A percentile compares a stretch with the other conserved stretches of the same genome.
Evolutionary conservation across 1,140 invertebrate species (phyloP).

Genomic region (Lineus longissimus): DNA sequence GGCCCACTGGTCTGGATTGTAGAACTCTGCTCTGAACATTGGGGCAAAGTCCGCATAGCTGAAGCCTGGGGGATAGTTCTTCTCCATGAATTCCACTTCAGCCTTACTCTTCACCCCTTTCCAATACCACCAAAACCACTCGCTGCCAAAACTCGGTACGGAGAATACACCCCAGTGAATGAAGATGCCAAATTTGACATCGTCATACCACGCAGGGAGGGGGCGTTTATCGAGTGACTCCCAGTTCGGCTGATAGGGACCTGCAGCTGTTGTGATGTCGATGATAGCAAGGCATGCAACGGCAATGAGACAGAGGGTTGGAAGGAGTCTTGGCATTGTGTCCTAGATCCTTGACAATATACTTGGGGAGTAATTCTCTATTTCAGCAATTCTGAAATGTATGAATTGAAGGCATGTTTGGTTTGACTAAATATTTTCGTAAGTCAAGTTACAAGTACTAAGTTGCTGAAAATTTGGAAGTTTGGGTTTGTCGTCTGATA

Average conservation of each 20-base stretch:
- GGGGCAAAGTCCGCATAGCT: conserved; percentile 39
- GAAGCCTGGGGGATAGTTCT: conserved; percentile 38
- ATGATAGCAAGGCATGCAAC: background rate
- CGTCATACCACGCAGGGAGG: conserved; percentile 47
- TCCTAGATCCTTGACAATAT: too few species aligned
- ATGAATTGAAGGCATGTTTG: too few species aligned
- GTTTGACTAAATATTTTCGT: too few species aligned
- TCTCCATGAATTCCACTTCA: conserved; percentile 28
- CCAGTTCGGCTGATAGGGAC: conserved; percentile 37
- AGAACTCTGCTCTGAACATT: conserved; percentile 37
- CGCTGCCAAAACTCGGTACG: conserved; percentile 32
- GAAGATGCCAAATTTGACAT: conserved; percentile 52
- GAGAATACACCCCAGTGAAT: conserved; percentile 51
- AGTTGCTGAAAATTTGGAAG: too few species aligned
- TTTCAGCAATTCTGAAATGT: too few species aligned
- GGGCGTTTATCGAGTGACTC: conserved; percentile 47
- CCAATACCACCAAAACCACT: conserved; percentile 42
- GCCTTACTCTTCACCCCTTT: conserved; percentile 17
- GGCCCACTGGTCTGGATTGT: conserved; percentile 30
- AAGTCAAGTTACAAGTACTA: too few species aligned
- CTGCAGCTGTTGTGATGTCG: background rate
- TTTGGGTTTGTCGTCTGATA: too few species aligned
- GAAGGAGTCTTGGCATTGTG: too few species aligned
- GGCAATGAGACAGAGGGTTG: too few species aligned
- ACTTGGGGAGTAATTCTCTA: too few species aligned